Evolutionary conservation across 2,888 invertebrate genomes (phyloP).

Genomic region (Morpho deidamia): DNA sequence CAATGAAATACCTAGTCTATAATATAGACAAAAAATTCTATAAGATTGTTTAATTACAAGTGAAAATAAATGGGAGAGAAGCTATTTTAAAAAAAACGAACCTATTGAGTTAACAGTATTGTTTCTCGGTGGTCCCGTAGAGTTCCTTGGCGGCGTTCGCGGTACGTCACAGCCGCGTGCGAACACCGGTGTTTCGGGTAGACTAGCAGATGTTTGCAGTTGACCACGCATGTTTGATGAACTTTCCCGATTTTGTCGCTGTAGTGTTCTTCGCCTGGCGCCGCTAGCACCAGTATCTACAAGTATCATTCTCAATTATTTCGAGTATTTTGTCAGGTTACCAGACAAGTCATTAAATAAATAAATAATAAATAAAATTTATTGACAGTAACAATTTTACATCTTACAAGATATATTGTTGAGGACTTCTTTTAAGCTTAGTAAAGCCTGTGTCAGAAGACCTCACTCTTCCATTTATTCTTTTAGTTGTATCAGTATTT

Average conservation of each 20-base stretch:
- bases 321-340: too few relatives aligned
- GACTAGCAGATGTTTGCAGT: slow-evolving; percentile 89
- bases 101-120: slow-evolving; percentile 80
- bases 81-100: slow-evolving; percentile 23
- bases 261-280: slow-evolving; percentile 70
- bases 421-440: too few relatives aligned
- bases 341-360: too few relatives aligned
- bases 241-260: slow-evolving; percentile 67
- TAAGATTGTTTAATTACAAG: not conserved
- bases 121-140: slow-evolving; percentile 82
- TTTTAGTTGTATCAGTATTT: too few relatives aligned
- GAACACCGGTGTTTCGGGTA: slow-evolving; percentile 94
- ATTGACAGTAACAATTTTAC: too few relatives aligned
- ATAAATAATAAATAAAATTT: too few relatives aligned
- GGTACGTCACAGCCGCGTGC: slow-evolving; percentile 91
- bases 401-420: too few relatives aligned
- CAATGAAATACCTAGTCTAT: too few relatives aligned
- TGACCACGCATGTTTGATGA: slow-evolving; percentile 68
- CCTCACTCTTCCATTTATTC: too few relatives aligned
- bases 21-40: too few relatives aligned
- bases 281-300: slow-evolving; percentile 66
- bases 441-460: too few relatives aligned
- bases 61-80: not conserved
- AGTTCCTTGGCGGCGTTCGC: slow-evolving; percentile 86
- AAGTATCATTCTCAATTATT: not conserved